Percentiles rank a stretch among this genome's conserved stretches.
phyloP scores from a whole-genome alignment of 2,797 vertebrate genomes.

The Mionectes olivaceus region DNA sequence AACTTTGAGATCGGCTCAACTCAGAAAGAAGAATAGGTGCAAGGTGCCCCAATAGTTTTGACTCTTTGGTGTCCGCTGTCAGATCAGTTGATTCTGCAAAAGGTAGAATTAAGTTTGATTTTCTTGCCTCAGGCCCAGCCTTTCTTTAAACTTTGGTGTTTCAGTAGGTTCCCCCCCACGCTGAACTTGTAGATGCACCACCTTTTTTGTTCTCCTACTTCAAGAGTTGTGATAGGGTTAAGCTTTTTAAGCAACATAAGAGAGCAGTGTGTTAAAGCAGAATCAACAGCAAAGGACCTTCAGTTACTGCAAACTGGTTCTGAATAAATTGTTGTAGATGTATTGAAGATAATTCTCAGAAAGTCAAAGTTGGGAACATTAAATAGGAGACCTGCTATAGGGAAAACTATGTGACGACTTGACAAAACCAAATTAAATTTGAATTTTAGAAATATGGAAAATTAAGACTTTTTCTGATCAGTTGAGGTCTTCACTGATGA shows the following conservation, averaged over 20 bases:
- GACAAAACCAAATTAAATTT: background rate
- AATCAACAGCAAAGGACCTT: background rate
- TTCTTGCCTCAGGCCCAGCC: background rate
- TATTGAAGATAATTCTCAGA: background rate
- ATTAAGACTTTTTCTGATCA: background rate
- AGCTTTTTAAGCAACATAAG: background rate
- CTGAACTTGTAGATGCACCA: fast-evolving
- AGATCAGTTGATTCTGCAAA: background rate
- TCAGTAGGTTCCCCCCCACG: background rate
- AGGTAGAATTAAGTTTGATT: background rate
- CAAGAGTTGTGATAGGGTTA: background rate
- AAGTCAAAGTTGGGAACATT: background rate
- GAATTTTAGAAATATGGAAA: background rate
- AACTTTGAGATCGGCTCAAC: background rate
- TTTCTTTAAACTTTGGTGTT: background rate
- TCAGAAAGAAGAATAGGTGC: background rate
- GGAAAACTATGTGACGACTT: background rate
- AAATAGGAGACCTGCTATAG: background rate
- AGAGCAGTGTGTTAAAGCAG: background rate
- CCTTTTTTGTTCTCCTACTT: background rate
- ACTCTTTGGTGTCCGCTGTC: background rate
- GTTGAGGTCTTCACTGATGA: background rate
- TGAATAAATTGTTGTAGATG: background rate
- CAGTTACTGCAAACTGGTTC: background rate
- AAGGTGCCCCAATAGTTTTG: background rate